These are phyloP conservation scores for Zoroaster sp. DNA, from an alignment of 53 echinoderm and acorn worm genomes.

Conservation along the genomic window DNA sequence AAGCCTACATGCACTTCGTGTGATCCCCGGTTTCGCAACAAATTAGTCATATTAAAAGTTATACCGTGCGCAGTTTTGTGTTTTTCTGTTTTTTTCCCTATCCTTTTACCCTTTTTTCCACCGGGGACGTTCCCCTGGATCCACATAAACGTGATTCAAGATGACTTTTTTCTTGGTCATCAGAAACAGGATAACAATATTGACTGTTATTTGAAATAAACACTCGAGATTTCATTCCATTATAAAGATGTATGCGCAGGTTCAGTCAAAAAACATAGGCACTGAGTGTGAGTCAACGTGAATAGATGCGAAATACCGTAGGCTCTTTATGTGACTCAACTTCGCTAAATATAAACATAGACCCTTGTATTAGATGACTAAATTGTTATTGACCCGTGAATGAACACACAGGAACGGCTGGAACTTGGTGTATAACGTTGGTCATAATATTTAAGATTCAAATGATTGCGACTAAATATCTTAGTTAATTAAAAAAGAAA, in stretches of 20 bases:
- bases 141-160: slow-evolving; percentile 17
- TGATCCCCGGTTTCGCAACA: too few relatives aligned
- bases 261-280: not conserved
- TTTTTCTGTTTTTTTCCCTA: too few relatives aligned
- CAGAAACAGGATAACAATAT: too few relatives aligned
- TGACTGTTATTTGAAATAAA: not conserved
- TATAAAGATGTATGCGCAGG: not conserved
- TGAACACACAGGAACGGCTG: not conserved
- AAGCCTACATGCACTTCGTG: too few relatives aligned
- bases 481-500: too few relatives aligned
- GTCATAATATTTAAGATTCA: too few relatives aligned
- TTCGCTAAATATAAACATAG: not conserved
- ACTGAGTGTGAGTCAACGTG: not conserved
- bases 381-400: not conserved
- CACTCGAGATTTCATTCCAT: not conserved
- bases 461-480: too few relatives aligned
- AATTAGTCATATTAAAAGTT: too few relatives aligned
- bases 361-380: not conserved
- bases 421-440: not conserved
- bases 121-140: not conserved
- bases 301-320: not conserved
- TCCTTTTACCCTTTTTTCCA: too few relatives aligned
- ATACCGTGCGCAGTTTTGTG: too few relatives aligned
- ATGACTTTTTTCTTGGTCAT: slow-evolving; percentile 23
- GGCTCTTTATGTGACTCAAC: not conserved